Conservation (phyloP, 2,888 invertebrate species). For the Thysanoteuthis rhombus region DNA sequence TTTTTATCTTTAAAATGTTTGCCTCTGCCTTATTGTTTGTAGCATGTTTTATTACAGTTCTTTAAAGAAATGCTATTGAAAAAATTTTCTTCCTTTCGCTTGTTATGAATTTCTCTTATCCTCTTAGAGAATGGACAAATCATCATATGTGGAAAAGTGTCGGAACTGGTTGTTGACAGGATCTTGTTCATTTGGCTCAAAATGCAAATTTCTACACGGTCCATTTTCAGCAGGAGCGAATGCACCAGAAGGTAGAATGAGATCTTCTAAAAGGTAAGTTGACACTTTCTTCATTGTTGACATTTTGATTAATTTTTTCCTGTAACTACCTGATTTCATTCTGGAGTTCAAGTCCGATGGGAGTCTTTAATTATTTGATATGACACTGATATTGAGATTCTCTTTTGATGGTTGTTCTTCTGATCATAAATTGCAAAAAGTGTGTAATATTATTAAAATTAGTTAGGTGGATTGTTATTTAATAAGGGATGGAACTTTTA, state of each 20-base stretch:
- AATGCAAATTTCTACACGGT: constrained; percentile 54
- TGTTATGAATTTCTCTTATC: neutral
- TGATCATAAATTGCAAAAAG: too few relatives aligned
- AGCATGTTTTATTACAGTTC: too few relatives aligned
- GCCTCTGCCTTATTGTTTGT: too few relatives aligned
- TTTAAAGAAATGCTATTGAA: too few relatives aligned
- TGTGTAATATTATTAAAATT: too few relatives aligned
- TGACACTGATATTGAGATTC: too few relatives aligned
- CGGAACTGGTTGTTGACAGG: constrained; percentile 52
- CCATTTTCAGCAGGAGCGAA: constrained; percentile 35
- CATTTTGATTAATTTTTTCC: neutral
- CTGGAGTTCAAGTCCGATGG: neutral
- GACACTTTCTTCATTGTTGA: neutral
- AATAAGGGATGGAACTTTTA: too few relatives aligned
- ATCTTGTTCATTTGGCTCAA: constrained; percentile 52
- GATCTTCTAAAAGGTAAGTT: constrained; percentile 22
- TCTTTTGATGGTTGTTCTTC: too few relatives aligned
- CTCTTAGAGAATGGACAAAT: constrained; percentile 22
- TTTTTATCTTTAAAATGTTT: too few relatives aligned
- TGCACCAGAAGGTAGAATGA: constrained; percentile 18
- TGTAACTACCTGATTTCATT: neutral
- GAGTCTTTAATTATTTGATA: neutral
- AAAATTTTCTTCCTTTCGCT: too few relatives aligned
- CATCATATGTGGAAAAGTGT: constrained; percentile 42
- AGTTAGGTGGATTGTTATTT: too few relatives aligned